These are phyloP conservation scores for Semnornis frantzii DNA, from an alignment of 2,113 vertebrate genomes.

Conservation along the genomic window DNA sequence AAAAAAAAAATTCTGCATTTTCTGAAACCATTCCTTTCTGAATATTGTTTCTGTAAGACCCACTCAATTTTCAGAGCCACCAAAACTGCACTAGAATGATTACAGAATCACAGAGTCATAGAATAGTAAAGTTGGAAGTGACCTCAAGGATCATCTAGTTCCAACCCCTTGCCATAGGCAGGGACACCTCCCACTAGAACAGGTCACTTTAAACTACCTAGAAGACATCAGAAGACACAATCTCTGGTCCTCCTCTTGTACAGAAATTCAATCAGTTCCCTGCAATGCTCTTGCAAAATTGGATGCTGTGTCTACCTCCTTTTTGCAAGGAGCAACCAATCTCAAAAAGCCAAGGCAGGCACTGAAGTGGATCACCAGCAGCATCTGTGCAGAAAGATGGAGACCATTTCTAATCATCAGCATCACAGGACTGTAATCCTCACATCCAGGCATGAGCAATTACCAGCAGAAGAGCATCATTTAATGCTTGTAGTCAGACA, in stretches of 20 bases:
- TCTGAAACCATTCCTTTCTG: not conserved
- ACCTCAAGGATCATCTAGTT: no score
- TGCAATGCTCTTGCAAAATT: not conserved
- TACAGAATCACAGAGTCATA: no score
- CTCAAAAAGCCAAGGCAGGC: not conserved
- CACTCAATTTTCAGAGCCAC: not conserved
- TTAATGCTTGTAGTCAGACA: constrained; percentile 18
- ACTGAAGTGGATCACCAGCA: not conserved
- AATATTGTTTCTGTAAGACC: not conserved
- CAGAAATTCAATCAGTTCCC: not conserved
- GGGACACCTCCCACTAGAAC: no score
- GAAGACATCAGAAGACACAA: not conserved
- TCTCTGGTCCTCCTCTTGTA: not conserved
- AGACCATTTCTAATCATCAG: constrained; percentile 1
- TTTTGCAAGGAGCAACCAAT: not conserved
- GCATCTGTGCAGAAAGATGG: not conserved
- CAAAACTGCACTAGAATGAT: not conserved
- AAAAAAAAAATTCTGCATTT: not conserved
- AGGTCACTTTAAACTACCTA: not conserved
- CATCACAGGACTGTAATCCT: not conserved
- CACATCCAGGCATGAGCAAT: constrained; percentile 30
- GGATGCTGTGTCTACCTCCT: not conserved
- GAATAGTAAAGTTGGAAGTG: no score
- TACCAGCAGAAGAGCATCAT: constrained; percentile 29
- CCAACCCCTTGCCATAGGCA: no score